Percentiles rank a stretch among this genome's conserved stretches.
These are phyloP conservation scores for Scalopus aquaticus DNA, from an alignment of 2,113 vertebrate species.

Conservation along the genomic window DNA sequence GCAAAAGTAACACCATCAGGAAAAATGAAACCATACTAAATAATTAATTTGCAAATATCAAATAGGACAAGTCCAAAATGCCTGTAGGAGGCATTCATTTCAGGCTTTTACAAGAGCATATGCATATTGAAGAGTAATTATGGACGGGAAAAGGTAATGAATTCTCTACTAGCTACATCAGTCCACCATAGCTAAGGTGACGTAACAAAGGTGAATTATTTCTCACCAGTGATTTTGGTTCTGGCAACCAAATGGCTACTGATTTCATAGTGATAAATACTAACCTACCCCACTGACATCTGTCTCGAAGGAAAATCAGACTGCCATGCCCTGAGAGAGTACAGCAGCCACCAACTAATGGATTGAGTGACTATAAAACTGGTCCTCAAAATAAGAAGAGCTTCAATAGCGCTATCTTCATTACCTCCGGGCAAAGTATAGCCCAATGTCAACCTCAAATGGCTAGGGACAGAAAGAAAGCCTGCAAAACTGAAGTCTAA, in stretches of 20 bases:
- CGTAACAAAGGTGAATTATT: constrained; percentile 44
- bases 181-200: constrained; percentile 46
- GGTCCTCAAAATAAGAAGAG: not conserved
- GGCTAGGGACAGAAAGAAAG: not conserved
- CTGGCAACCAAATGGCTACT: constrained; percentile 61
- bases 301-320: constrained; percentile 68
- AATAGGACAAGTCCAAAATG: constrained; percentile 74
- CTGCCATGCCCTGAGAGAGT: constrained; percentile 55
- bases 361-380: constrained; percentile 23
- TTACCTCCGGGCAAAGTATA: not conserved
- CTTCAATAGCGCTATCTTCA: not conserved
- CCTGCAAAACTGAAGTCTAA: constrained; percentile 27
- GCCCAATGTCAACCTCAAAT: constrained; percentile 1
- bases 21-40: constrained; percentile 73
- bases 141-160: constrained; percentile 77
- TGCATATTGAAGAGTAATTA: constrained; percentile 55
- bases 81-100: constrained; percentile 70
- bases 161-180: constrained; percentile 62
- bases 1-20: constrained; percentile 56
- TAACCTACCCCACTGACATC: constrained; percentile 52
- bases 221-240: constrained; percentile 67
- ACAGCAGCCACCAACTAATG: not conserved
- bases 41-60: constrained; percentile 80
- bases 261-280: constrained; percentile 68
- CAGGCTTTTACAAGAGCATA: constrained; percentile 65